These are phyloP conservation scores for Ophion ventricosus DNA, from an alignment of 2,888 invertebrate genomes.

Conservation along the genomic window DNA sequence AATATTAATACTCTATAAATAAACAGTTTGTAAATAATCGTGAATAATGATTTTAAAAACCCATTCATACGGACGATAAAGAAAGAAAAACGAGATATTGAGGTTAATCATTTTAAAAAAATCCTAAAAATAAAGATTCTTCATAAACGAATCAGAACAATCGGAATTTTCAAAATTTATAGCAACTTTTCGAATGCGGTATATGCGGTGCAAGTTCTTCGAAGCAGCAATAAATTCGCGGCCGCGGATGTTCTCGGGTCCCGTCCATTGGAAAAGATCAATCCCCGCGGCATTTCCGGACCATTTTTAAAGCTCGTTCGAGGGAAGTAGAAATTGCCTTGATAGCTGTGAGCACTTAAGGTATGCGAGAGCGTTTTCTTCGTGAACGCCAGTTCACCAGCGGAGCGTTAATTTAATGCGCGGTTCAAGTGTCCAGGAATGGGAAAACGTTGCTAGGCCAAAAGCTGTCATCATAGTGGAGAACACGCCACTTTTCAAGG, in stretches of 20 bases:
- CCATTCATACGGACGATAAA: neutral
- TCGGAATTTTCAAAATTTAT: no score
- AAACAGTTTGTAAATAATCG: no score
- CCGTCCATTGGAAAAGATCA: slow-evolving; percentile 1
- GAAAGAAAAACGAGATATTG: neutral
- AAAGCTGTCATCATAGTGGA: neutral
- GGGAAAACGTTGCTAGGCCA: slow-evolving; percentile 23
- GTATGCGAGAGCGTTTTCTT: neutral
- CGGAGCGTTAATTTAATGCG: slow-evolving; percentile 8
- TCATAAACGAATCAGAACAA: neutral
- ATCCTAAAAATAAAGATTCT: neutral
- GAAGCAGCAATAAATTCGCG: no score
- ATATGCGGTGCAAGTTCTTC: no score
- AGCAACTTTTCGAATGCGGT: no score
- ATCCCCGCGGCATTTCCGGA: no score
- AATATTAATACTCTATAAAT: no score
- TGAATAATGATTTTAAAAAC: neutral
- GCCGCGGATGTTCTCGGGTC: no score
- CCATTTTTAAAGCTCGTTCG: neutral
- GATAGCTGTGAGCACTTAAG: neutral
- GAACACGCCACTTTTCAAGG: slow-evolving; percentile 26
- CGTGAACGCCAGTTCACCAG: neutral
- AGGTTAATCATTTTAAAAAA: neutral
- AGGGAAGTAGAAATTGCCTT: neutral
- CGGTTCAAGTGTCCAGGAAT: slow-evolving; percentile 3